These are phyloP conservation scores for Physella acuta DNA, from an alignment of 1,140 invertebrate species.

Conservation along the genomic window DNA sequence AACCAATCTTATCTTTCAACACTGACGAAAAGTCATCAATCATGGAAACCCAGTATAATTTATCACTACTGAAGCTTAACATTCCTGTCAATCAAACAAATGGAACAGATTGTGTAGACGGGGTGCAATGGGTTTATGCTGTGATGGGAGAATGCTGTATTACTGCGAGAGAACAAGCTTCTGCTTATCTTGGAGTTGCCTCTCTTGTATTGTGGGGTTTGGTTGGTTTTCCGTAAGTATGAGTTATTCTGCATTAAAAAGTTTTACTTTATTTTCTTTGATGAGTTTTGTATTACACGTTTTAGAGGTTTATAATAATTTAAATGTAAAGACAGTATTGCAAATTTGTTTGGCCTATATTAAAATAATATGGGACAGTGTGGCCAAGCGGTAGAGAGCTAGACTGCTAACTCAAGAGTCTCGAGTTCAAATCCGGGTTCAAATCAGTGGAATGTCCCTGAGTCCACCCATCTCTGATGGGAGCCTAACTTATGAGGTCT, in stretches of 20 bases:
- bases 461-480: not conserved
- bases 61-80: too few relatives aligned
- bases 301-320: not conserved
- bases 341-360: not conserved
- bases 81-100: not conserved
- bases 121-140: slow-evolving; percentile 43
- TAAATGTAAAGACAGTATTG: not conserved
- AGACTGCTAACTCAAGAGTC: not conserved
- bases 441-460: too few relatives aligned
- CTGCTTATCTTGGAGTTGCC: slow-evolving; percentile 37
- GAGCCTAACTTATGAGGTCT: not conserved
- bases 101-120: slow-evolving; percentile 33
- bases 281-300: not conserved
- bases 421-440: too few relatives aligned
- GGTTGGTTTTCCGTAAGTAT: slow-evolving; percentile 48
- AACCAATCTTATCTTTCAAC: too few relatives aligned
- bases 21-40: too few relatives aligned
- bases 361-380: not conserved
- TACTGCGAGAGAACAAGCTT: slow-evolving; percentile 31
- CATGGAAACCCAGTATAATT: too few relatives aligned
- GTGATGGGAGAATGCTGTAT: slow-evolving; percentile 41
- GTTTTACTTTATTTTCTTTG: not conserved
- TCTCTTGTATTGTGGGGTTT: slow-evolving; percentile 44
- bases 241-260: not conserved
- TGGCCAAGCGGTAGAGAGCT: not conserved